Evolutionary conservation across 1,140 invertebrate species (phyloP), one percentile per base, ranked within the genome.

Genomic region (Cecropterus lyciades): DNA sequence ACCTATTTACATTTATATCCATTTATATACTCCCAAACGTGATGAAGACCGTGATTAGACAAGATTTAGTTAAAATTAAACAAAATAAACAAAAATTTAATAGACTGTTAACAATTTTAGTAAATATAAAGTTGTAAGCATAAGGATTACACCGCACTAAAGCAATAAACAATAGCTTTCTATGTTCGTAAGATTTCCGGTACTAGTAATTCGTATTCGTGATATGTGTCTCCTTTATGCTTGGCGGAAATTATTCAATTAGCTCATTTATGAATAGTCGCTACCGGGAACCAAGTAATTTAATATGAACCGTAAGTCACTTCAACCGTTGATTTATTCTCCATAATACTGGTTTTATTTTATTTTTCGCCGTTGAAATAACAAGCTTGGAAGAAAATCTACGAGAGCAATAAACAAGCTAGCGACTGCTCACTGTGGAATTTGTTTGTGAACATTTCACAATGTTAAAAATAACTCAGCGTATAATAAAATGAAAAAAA

Each of bases 241-340:
- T 55, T 16, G 52, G 14, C 43, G 20, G 56, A 59, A 46, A 59
- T 59, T 33, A 59, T 46, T 46, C 42, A 48, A 17, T 46, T 16
- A n/a, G 10, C 43, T 27, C 15, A 46, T 13, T 13, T 40, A 45
- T 30, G n/a, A 45, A 45, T 27, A 45, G 13, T 57, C 15, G 20
- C 53, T 57, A 59, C 56, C 56, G 56, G 56, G 56, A 59, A 59
- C 17, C 10, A 14, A 46, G 56, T 6, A 27, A 59, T 59, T 59
- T 59, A 15, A 27, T 11, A 59, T 13, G 43, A 46, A 59, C 43
- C 14, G 3, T 30, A 14, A 24, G 9, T 24, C 7, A 24, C n/a
- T n/a, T n/a, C 46, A 15, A 24, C 17, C 17, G 9, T 17, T 17
- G 46, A 49, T 49, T 49, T 49, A 49, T 20, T 49, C 16, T 3